A percentile compares a stretch with the other conserved stretches of the same genome.
Conservation (phyloP, 2,113 vertebrate species). For the Sitta europaea region DNA sequence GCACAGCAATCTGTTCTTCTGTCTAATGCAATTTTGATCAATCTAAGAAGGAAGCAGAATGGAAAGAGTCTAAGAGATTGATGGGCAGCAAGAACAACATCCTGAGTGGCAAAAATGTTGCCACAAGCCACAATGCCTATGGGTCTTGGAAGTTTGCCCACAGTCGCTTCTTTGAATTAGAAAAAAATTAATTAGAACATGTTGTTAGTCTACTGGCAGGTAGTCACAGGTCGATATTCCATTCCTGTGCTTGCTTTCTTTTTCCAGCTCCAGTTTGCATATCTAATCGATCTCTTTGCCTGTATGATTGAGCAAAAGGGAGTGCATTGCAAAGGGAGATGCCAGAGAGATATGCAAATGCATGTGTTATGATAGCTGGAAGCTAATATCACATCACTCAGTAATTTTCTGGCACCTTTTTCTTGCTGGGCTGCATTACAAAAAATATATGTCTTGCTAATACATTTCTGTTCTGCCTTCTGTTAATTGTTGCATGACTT, state of each 20-base stretch:
- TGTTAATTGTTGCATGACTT: not conserved
- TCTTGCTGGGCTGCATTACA: not conserved
- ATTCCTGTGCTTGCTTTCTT: not conserved
- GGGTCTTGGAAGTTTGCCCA: not conserved
- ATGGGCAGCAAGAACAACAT: not conserved
- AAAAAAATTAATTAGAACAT: not conserved
- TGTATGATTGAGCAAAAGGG: not conserved
- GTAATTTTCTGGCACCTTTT: not conserved
- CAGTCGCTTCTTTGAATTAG: not conserved
- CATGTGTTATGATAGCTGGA: not conserved
- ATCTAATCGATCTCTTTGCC: not conserved
- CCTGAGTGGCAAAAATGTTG: not conserved
- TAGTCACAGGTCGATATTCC: not conserved
- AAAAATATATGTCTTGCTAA: not conserved
- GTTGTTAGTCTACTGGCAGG: not conserved
- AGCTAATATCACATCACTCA: not conserved
- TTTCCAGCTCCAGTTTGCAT: not conserved
- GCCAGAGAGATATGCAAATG: not conserved
- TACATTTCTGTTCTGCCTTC: not conserved
- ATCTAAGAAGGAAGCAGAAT: not conserved
- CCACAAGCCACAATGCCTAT: not conserved
- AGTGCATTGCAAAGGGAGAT: not conserved
- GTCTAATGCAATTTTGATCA: constrained; percentile 1
- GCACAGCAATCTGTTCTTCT: not conserved
- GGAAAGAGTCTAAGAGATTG: not conserved